Evolutionary conservation across 2,797 vertebrate genomes (phyloP).

Genomic region (Harpagifer antarcticus): DNA sequence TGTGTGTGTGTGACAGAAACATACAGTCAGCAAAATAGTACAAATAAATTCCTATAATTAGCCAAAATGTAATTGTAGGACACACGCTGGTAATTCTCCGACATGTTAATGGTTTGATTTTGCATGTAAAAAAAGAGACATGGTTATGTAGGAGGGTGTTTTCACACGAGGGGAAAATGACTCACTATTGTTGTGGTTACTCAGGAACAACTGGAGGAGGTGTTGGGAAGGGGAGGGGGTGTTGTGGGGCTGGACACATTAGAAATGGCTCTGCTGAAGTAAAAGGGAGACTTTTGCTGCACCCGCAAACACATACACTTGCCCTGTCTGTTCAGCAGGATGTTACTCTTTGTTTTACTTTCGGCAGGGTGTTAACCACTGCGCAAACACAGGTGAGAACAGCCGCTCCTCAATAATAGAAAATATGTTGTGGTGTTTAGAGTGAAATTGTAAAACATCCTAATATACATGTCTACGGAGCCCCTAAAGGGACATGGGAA

Average conservation of each 20-base stretch:
- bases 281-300: not conserved
- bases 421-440: slow-evolving; percentile 25
- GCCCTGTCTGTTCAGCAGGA: slow-evolving; percentile 55
- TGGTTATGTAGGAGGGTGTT: slow-evolving; percentile 24
- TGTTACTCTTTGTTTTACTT: slow-evolving; percentile 58
- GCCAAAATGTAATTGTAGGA: slow-evolving; percentile 7
- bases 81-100: slow-evolving; percentile 11
- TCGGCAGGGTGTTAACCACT: slow-evolving; percentile 60
- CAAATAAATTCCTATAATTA: slow-evolving; percentile 4
- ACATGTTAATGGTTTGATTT: not conserved
- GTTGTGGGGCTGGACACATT: not conserved
- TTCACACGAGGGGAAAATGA: slow-evolving; percentile 48
- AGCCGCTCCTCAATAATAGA: slow-evolving; percentile 42
- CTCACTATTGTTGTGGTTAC: slow-evolving; percentile 64
- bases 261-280: not conserved
- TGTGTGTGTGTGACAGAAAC: too few relatives aligned
- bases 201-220: slow-evolving; percentile 39
- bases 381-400: slow-evolving; percentile 66
- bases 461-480: not conserved
- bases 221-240: slow-evolving; percentile 10
- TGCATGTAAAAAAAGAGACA: too few relatives aligned
- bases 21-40: slow-evolving; percentile 10
- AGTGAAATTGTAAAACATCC: not conserved
- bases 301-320: not conserved
- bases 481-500: too few relatives aligned